Evolutionary conservation across 2,113 vertebrate genomes (phyloP).

Genomic region (Pongo abelii): DNA sequence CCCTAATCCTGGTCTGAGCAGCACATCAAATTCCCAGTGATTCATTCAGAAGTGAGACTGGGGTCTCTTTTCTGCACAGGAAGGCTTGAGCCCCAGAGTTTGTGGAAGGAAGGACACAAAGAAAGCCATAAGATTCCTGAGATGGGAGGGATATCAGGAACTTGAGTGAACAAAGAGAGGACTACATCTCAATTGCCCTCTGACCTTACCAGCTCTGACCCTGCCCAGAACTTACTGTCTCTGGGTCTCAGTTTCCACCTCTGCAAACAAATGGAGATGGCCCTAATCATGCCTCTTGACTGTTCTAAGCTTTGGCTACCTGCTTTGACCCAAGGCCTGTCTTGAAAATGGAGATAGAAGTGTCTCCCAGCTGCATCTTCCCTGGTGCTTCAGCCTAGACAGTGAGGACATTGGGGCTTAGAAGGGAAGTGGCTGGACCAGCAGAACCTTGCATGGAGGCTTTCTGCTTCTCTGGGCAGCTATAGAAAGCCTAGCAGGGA

Average conservation of each 20-base stretch:
- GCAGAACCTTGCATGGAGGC: no score
- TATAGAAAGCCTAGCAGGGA: neutral
- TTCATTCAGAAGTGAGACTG: neutral
- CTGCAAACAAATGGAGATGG: neutral
- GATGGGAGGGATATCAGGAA: neutral
- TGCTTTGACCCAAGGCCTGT: neutral
- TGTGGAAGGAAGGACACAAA: neutral
- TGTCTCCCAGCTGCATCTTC: neutral
- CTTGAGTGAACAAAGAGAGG: neutral
- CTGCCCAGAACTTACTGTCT: neutral
- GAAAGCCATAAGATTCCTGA: neutral
- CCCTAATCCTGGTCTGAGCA: neutral
- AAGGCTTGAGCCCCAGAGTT: neutral
- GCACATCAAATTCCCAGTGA: neutral
- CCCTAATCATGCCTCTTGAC: neutral
- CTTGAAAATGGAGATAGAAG: rapidly evolving
- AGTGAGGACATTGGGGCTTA: neutral
- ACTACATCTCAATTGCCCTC: no score
- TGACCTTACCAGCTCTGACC: neutral
- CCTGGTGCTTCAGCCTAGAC: no score
- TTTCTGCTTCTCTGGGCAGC: neutral
- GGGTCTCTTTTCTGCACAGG: neutral
- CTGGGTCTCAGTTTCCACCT: neutral
- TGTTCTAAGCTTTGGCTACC: neutral
- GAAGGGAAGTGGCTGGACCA: neutral